A percentile compares a stretch with the other conserved stretches of the same genome.
Conservation (phyloP, 2,797 vertebrate genomes). For the Channa striata region DNA sequence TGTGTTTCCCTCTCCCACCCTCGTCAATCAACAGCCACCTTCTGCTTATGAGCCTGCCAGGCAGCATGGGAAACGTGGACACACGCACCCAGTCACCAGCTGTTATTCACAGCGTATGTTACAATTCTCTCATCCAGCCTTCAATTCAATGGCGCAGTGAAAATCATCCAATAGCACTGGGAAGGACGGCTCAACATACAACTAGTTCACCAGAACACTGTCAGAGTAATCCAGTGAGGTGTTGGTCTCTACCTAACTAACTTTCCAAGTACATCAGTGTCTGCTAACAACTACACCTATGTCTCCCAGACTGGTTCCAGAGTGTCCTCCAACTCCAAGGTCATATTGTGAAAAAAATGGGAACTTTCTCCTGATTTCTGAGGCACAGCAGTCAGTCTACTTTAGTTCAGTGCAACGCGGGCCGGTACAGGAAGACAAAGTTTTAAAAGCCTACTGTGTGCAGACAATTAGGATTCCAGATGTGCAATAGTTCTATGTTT, state of each 20-base stretch:
- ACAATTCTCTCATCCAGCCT: constrained; percentile 35
- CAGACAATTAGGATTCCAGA: constrained; percentile 33
- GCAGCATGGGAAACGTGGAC: constrained; percentile 5
- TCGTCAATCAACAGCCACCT: constrained; percentile 21
- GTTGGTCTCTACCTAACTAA: constrained; percentile 31
- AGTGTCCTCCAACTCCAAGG: constrained; percentile 43
- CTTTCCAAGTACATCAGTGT: constrained; percentile 65
- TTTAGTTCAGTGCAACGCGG: constrained; percentile 17
- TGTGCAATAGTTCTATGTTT: constrained; percentile 27
- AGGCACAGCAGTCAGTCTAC: constrained; percentile 31
- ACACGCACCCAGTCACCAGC: constrained; percentile 26
- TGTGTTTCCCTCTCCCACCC: constrained; percentile 28
- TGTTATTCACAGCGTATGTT: constrained; percentile 14
- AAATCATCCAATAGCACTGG: constrained; percentile 64
- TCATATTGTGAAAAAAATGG: constrained; percentile 37
- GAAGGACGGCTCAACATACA: constrained; percentile 30
- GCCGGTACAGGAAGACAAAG: constrained; percentile 34
- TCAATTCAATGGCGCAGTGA: constrained; percentile 71
- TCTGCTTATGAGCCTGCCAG: constrained; percentile 37
- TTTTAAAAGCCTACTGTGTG: constrained; percentile 18
- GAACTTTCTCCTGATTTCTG: constrained; percentile 15
- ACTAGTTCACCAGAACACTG: constrained; percentile 37
- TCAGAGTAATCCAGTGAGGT: constrained; percentile 56
- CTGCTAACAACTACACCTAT: constrained; percentile 58
- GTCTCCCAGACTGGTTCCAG: constrained; percentile 31